Percentiles rank a stretch among this genome's conserved stretches.
Conservation (phyloP, 2,113 vertebrate species). For the Odontophorus gujanensis region DNA sequence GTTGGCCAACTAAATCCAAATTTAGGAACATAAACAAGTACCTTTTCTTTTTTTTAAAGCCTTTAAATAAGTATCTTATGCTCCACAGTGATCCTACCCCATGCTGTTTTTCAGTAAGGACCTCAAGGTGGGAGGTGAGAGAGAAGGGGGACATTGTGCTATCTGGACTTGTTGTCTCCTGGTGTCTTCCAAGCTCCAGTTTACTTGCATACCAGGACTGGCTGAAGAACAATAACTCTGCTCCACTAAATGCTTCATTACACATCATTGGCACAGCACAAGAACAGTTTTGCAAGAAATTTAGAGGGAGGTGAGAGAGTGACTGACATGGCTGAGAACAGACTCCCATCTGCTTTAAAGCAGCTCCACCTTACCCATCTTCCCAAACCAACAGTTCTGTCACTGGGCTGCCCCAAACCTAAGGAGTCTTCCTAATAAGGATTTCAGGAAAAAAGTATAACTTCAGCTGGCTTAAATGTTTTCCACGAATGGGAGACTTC, state of each 20-base stretch:
- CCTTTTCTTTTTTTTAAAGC: neutral
- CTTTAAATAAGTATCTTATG: neutral
- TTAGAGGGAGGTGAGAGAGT: neutral
- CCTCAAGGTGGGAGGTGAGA: accelerated
- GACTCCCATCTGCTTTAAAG: neutral
- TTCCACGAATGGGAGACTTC: neutral
- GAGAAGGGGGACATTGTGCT: neutral
- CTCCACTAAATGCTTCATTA: neutral
- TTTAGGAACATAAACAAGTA: neutral
- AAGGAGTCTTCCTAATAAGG: neutral
- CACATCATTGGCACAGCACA: neutral
- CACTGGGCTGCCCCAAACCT: neutral
- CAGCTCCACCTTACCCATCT: neutral
- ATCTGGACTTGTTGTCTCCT: neutral
- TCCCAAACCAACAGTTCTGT: neutral
- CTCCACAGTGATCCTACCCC: neutral
- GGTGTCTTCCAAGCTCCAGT: neutral
- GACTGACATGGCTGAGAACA: neutral
- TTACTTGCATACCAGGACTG: neutral
- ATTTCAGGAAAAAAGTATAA: neutral
- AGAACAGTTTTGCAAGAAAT: neutral
- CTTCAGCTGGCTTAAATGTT: neutral
- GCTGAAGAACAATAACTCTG: neutral
- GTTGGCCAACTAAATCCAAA: neutral
- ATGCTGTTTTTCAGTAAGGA: neutral